Conservation (phyloP, 2,888 invertebrate genomes). For the Drosophila meridionalis region DNA sequence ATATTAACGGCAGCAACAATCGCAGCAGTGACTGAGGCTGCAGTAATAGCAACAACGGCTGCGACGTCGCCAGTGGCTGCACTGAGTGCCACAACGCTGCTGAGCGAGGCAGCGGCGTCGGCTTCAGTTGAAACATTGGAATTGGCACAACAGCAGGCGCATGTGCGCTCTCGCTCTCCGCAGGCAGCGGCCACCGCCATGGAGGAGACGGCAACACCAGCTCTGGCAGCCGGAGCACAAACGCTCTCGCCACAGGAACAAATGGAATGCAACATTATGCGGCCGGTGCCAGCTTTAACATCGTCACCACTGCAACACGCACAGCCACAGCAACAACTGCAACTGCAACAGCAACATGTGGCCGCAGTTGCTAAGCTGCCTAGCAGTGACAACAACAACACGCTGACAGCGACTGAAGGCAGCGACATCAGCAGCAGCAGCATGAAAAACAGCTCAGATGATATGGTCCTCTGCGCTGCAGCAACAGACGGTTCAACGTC, state of each 20-base stretch:
- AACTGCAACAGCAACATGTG: slow-evolving; percentile 54
- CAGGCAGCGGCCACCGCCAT: slow-evolving; percentile 53
- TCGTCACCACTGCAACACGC: slow-evolving; percentile 40
- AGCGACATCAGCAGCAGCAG: slow-evolving; percentile 31
- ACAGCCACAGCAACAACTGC: slow-evolving; percentile 43
- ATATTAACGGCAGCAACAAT: slow-evolving; percentile 16
- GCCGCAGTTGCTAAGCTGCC: slow-evolving; percentile 31
- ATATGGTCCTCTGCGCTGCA: slow-evolving; percentile 30
- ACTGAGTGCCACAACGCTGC: slow-evolving; percentile 57
- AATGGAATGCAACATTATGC: slow-evolving; percentile 56
- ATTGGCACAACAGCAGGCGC: slow-evolving; percentile 67
- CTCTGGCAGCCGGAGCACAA: slow-evolving; percentile 53
- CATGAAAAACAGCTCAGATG: slow-evolving; percentile 29
- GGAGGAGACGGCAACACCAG: slow-evolving; percentile 59
- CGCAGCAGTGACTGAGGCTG: slow-evolving; percentile 8
- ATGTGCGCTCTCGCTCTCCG: slow-evolving; percentile 71
- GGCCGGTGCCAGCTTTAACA: slow-evolving; percentile 32
- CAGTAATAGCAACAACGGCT: slow-evolving; percentile 17
- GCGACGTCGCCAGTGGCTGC: slow-evolving; percentile 61
- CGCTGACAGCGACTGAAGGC: slow-evolving; percentile 9
- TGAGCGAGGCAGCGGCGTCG: slow-evolving; percentile 67
- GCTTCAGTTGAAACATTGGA: slow-evolving; percentile 64
- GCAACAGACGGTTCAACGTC: slow-evolving; percentile 29
- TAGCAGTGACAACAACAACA: slow-evolving; percentile 12
- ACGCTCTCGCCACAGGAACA: slow-evolving; percentile 49